Evolutionary conservation across 2,888 invertebrate genomes (phyloP).

Genomic region (Trisateles emortualis): DNA sequence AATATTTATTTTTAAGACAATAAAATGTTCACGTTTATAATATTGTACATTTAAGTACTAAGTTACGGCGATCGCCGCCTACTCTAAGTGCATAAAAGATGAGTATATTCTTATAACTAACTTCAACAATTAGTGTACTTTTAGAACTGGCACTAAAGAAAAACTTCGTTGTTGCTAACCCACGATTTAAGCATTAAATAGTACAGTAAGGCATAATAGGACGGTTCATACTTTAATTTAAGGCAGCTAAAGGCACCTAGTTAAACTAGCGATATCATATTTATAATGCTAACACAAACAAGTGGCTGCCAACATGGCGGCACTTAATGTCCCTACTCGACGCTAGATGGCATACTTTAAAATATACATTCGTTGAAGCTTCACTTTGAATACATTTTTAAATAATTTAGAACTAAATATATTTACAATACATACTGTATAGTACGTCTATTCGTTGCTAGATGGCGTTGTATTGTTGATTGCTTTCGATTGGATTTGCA

Average conservation of each 20-base stretch:
- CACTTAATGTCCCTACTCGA: slow-evolving; percentile 47
- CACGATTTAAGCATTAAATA: slow-evolving; percentile 58
- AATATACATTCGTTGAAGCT: slow-evolving; percentile 39
- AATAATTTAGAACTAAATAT: slow-evolving; percentile 27
- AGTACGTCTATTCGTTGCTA: slow-evolving; percentile 63
- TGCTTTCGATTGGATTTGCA: slow-evolving; percentile 54
- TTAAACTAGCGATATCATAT: slow-evolving; percentile 40
- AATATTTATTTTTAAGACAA: slow-evolving; percentile 13
- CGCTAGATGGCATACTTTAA: slow-evolving; percentile 56
- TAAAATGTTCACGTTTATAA: slow-evolving; percentile 16
- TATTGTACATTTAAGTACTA: slow-evolving; percentile 18
- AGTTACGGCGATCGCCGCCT: slow-evolving; percentile 16
- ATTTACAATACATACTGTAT: slow-evolving; percentile 21
- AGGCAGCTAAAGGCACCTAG: slow-evolving; percentile 80
- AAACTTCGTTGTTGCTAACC: slow-evolving; percentile 76
- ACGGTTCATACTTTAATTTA: slow-evolving; percentile 77
- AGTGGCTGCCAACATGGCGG: slow-evolving; percentile 21
- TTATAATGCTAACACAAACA: slow-evolving; percentile 45
- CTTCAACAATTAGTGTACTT: slow-evolving; percentile 68
- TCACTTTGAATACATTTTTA: slow-evolving; percentile 29
- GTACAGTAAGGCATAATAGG: slow-evolving; percentile 73
- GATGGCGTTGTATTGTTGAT: slow-evolving; percentile 68
- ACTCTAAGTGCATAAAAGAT: slow-evolving; percentile 26
- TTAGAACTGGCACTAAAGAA: slow-evolving; percentile 75
- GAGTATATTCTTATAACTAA: slow-evolving; percentile 48